Conservation (phyloP, 2,888 invertebrate species). For the Nephrotoma guestfalica region DNA sequence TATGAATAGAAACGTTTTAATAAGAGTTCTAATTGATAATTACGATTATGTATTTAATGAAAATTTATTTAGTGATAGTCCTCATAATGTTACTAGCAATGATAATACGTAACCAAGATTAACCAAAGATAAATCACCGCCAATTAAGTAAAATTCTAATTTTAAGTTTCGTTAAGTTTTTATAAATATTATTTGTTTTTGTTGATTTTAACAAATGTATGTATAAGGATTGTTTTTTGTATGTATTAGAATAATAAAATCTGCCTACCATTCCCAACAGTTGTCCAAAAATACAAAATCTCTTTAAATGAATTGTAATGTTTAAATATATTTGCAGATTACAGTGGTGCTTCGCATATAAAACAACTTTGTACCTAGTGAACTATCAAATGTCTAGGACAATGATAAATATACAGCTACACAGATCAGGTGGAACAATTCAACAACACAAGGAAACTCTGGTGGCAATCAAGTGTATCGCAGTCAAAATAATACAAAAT, state of each 20-base stretch:
- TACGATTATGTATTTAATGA: slow-evolving; percentile 27
- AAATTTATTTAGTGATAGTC: background rate
- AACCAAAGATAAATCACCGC: background rate
- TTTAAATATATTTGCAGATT: no score
- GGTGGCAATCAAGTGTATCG: no score
- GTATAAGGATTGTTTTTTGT: background rate
- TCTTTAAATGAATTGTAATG: no score
- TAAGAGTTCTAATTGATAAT: slow-evolving; percentile 30
- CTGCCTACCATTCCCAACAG: background rate
- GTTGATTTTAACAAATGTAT: background rate
- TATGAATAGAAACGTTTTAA: slow-evolving; percentile 29
- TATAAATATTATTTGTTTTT: background rate
- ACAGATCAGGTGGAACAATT: no score
- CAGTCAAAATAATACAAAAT: no score
- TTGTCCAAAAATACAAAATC: background rate
- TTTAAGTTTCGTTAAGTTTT: background rate
- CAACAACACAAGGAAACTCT: no score
- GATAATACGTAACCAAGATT: background rate
- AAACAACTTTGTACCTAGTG: no score
- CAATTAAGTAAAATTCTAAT: background rate
- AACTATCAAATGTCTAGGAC: no score
- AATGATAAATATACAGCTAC: no score
- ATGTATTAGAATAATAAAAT: background rate
- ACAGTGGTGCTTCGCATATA: no score
- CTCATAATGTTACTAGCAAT: background rate